phyloP scores from a whole-genome alignment of 2,888 invertebrate genomes.

The Cataglyphis albicans region DNA sequence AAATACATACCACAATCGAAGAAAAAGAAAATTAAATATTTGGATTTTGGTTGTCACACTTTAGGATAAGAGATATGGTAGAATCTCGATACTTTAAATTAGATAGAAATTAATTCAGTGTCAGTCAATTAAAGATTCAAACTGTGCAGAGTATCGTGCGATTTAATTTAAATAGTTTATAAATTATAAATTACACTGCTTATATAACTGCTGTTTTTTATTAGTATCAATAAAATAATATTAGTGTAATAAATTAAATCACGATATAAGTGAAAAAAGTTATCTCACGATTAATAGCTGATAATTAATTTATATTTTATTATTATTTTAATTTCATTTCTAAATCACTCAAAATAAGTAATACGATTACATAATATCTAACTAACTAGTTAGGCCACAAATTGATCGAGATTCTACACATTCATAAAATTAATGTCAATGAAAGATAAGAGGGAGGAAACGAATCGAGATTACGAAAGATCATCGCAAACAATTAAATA shows the following conservation, averaged over 20 bases:
- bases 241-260: not conserved
- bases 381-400: not conserved
- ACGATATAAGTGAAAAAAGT: not conserved
- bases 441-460: not conserved
- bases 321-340: not conserved
- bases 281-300: not conserved
- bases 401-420: not conserved
- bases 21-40: not conserved
- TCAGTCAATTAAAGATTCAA: not conserved
- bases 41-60: not conserved
- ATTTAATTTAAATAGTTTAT: not conserved
- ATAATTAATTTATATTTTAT: not conserved
- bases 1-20: slow-evolving; percentile 23
- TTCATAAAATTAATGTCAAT: not conserved
- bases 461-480: slow-evolving; percentile 38
- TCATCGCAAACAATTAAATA: slow-evolving; percentile 32
- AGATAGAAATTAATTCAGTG: not conserved
- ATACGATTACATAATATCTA: not conserved
- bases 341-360: not conserved
- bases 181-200: not conserved
- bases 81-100: not conserved
- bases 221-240: not conserved
- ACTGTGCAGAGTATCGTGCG: not conserved
- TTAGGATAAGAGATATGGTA: not conserved
- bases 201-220: not conserved